A percentile compares a stretch with the other conserved stretches of the same genome.
Evolutionary conservation across 2,113 vertebrate species (phyloP).

Genomic region (Nibea albiflora): DNA sequence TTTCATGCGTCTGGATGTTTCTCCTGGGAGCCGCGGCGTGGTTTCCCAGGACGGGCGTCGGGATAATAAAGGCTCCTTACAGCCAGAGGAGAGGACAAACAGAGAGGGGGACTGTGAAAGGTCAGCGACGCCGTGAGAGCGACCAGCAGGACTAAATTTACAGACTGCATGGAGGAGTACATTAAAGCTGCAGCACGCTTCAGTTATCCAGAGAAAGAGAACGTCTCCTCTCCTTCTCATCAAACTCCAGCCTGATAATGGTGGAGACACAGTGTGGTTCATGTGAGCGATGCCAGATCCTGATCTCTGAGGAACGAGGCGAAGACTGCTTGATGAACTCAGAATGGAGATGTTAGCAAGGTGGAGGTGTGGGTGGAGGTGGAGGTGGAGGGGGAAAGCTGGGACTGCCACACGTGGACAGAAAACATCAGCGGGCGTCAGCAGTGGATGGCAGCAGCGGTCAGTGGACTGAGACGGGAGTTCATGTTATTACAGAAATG

Average conservation of each 20-base stretch:
- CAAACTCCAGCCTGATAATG: not conserved
- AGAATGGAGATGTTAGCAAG: too few species aligned
- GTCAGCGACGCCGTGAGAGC: not conserved
- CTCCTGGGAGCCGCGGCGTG: not conserved
- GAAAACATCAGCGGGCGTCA: not conserved
- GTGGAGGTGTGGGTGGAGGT: too few species aligned
- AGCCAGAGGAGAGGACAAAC: conserved; percentile 25
- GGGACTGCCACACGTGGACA: not conserved
- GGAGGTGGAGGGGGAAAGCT: not conserved
- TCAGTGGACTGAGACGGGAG: not conserved
- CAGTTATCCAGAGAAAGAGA: not conserved
- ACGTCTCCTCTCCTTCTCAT: not conserved
- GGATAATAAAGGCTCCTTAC: conserved; percentile 7
- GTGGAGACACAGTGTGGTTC: not conserved
- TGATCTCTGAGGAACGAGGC: too few species aligned
- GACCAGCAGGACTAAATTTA: not conserved
- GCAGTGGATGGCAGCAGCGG: not conserved
- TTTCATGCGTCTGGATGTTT: conserved; percentile 32
- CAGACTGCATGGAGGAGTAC: too few species aligned
- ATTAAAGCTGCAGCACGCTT: not conserved
- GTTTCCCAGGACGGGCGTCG: not conserved
- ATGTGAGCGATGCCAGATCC: too few species aligned
- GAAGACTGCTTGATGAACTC: too few species aligned
- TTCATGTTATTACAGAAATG: too few species aligned
- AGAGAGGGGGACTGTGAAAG: not conserved